Evolutionary conservation across 2,113 vertebrate species (phyloP).

Genomic region (Verasper variegatus): DNA sequence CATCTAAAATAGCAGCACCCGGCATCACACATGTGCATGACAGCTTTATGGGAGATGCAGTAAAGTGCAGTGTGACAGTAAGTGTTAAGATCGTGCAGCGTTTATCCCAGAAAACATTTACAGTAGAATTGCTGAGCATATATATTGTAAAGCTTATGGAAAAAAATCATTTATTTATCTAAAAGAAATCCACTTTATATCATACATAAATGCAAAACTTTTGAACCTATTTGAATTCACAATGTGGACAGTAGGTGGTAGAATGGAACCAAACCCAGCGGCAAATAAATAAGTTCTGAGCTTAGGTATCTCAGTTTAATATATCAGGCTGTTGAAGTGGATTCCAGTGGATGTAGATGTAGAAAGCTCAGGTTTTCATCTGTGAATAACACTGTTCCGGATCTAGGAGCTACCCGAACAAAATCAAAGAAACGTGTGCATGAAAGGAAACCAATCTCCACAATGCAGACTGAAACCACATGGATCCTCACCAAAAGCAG

Average conservation of each 20-base stretch:
- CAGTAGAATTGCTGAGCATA: neutral
- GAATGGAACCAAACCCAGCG: neutral
- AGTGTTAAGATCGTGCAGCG: no score
- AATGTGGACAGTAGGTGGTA: neutral
- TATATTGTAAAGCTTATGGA: no score
- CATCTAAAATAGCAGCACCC: constrained; percentile 16
- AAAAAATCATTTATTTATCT: no score
- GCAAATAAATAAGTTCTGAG: neutral
- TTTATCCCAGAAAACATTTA: neutral
- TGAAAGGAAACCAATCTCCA: no score
- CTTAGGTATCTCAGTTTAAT: neutral
- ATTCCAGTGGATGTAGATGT: neutral
- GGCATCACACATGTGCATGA: constrained; percentile 9
- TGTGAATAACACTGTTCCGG: no score
- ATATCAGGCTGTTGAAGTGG: neutral
- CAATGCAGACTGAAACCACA: neutral
- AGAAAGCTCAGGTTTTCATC: neutral
- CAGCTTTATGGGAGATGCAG: neutral
- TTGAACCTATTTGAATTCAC: neutral
- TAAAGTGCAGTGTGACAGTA: neutral
- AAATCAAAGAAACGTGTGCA: no score
- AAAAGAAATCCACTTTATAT: neutral
- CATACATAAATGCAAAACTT: no score
- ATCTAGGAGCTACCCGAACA: no score
- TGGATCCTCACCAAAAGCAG: constrained; percentile 87